These are phyloP conservation scores for Tiphia femorata DNA, from an alignment of 2,888 invertebrate species.

Conservation along the genomic window DNA sequence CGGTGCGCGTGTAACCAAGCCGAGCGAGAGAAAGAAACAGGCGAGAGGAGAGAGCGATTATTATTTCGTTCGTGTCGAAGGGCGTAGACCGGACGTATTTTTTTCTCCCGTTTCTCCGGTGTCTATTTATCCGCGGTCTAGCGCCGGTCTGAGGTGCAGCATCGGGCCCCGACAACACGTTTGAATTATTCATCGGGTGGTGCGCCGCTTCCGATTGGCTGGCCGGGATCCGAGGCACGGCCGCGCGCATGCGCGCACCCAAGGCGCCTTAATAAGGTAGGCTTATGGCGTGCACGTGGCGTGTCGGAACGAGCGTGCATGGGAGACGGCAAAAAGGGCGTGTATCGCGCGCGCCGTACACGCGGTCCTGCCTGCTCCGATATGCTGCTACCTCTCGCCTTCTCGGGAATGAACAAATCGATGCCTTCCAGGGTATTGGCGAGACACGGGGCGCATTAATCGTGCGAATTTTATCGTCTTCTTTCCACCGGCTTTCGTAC, in stretches of 20 bases:
- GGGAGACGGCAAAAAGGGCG: background rate
- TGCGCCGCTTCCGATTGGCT: constrained; percentile 36
- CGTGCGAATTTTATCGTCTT: too few species aligned
- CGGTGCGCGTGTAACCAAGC: too few species aligned
- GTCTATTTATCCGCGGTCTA: background rate
- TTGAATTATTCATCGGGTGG: constrained; percentile 42
- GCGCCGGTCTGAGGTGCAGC: background rate
- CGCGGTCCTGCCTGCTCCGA: too few species aligned
- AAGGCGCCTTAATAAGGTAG: constrained; percentile 38
- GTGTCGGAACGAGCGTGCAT: constrained; percentile 20
- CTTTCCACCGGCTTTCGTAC: too few species aligned
- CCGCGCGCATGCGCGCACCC: constrained; percentile 24
- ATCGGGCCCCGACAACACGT: constrained; percentile 6
- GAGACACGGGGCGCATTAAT: too few species aligned
- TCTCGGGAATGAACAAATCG: too few species aligned
- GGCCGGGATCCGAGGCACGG: constrained; percentile 7
- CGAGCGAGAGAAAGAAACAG: background rate
- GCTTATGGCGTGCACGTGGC: constrained; percentile 45
- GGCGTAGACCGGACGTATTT: background rate
- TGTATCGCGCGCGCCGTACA: too few species aligned
- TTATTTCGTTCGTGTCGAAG: background rate
- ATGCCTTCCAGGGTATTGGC: too few species aligned
- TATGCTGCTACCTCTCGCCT: too few species aligned
- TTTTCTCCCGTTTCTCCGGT: background rate
- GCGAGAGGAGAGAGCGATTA: background rate